Percentiles rank a stretch among this genome's conserved stretches.
Conservation (phyloP, 1,140 invertebrate species). For the Lepidostoma basale region DNA sequence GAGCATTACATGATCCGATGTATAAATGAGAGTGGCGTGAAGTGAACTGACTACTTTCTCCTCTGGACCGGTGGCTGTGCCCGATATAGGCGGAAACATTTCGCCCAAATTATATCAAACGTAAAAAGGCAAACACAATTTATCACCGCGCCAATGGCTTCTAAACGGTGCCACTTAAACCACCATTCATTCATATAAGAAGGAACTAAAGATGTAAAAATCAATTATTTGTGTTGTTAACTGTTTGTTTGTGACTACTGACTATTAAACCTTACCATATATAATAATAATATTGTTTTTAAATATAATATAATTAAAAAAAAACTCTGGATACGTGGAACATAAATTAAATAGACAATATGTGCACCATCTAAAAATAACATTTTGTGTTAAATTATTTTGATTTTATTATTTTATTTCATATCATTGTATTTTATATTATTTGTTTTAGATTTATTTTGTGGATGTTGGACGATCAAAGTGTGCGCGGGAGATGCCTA, state of each 20-base stretch:
- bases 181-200: background rate
- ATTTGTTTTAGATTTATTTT: too few species aligned
- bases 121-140: conserved; percentile 16
- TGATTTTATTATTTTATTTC: too few species aligned
- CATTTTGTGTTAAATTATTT: too few species aligned
- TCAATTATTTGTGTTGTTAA: background rate
- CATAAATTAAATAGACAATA: too few species aligned
- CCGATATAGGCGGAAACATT: conserved; percentile 28
- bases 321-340: too few species aligned
- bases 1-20: conserved; percentile 15
- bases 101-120: conserved; percentile 21
- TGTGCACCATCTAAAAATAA: too few species aligned
- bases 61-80: background rate
- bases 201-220: background rate
- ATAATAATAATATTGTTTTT: background rate
- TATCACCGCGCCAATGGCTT: background rate
- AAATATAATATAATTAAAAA: too few species aligned
- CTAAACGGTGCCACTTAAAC: conserved; percentile 4
- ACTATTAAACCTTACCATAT: background rate
- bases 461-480: too few species aligned
- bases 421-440: too few species aligned
- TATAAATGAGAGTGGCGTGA: conserved; percentile 1
- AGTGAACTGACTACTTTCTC: conserved; percentile 24
- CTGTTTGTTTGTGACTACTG: too few species aligned
- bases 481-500: too few species aligned